Base-by-base conservation (phyloP, 2,113 vertebrate genomes). In the Pseudorhombus dupliciocellatus region DNA sequence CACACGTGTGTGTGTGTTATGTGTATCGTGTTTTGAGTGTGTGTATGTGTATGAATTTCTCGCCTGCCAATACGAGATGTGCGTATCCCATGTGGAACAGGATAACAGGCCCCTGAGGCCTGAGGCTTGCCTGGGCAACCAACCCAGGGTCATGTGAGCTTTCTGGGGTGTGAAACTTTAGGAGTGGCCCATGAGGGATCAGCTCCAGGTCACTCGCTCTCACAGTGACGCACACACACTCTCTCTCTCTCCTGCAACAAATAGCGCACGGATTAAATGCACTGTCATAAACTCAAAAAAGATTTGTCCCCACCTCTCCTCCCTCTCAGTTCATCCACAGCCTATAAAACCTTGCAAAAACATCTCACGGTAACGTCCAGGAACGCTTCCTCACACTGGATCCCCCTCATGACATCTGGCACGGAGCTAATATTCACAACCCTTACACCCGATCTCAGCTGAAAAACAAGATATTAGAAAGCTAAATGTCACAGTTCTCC, bases 161-260 rank as follows among this genome's bases (percentile, higher is more conserved):
- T 91, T 95, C 91, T 90, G 66, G 82, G 85, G 93, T 96, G 95
- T 96, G 95, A 96, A 96, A 96, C 96, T 56, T 74, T 77, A 86
- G 83, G 88, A 90, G 87, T 57, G 80, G 84, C 88, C 93, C 94
- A 92, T 86, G 92, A 88, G 92, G 93, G 94, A 95, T 92, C 92
- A 95, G 92, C 93, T 94, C 92, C 92, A 94, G 95, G 95, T 97
- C 95, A 96, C 92, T 75, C 67, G 5, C 95, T 95, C 92, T 18
- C 57, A 10, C 31, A 24, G 73, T 15, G 55, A 14, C 63, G 26
- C 65, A 5, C 73, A 62, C 60, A 22, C 28, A 12, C 66, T 65
- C 30, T 64, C 25, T 53, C 37, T 62, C 92, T 92, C 87, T 73
- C 46, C 68, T 37, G 48, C 89, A 91, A 94, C 93, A 94, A 95